phyloP scores from a whole-genome alignment of 2,888 invertebrate species.

The Megaustenia siamemsis region DNA sequence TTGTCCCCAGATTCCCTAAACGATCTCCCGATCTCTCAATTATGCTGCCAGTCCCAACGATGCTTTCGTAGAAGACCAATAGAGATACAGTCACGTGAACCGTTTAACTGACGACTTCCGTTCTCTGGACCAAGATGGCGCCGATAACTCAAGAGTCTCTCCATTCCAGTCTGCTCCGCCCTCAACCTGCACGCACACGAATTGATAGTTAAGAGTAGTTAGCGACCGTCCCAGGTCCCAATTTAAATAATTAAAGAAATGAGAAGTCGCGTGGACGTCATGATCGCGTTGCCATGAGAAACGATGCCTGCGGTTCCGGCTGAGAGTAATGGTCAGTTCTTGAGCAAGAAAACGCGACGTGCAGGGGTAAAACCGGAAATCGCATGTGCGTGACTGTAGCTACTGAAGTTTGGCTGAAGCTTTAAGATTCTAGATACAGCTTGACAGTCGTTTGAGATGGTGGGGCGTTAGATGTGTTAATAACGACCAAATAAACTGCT shows the following conservation, averaged over 20 bases:
- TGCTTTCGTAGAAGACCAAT: slow-evolving; percentile 41
- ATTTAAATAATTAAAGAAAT: slow-evolving; percentile 52
- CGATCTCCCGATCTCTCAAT: slow-evolving; percentile 46
- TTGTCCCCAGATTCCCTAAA: slow-evolving; percentile 35
- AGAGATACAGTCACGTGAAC: slow-evolving; percentile 52
- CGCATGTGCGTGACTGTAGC: neutral
- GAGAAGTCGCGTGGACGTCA: slow-evolving; percentile 43
- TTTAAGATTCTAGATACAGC: neutral
- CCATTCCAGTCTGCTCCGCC: neutral
- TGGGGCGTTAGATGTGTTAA: neutral
- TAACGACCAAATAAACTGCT: neutral
- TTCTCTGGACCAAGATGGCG: slow-evolving; percentile 49
- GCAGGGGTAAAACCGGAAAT: neutral
- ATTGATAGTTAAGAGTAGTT: slow-evolving; percentile 44
- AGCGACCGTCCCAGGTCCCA: slow-evolving; percentile 35
- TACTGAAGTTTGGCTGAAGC: neutral
- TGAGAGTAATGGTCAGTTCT: slow-evolving; percentile 15
- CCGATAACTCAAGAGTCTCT: slow-evolving; percentile 49
- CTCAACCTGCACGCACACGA: slow-evolving; percentile 37
- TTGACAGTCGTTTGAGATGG: neutral
- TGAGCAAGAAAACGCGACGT: neutral
- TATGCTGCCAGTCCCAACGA: slow-evolving; percentile 35
- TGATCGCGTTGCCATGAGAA: slow-evolving; percentile 24
- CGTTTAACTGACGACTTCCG: slow-evolving; percentile 51
- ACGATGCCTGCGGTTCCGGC: slow-evolving; percentile 29